Percentiles rank a stretch among this genome's conserved stretches.
Evolutionary conservation across 2,797 vertebrate genomes (phyloP).

Genomic region (Betta splendens): DNA sequence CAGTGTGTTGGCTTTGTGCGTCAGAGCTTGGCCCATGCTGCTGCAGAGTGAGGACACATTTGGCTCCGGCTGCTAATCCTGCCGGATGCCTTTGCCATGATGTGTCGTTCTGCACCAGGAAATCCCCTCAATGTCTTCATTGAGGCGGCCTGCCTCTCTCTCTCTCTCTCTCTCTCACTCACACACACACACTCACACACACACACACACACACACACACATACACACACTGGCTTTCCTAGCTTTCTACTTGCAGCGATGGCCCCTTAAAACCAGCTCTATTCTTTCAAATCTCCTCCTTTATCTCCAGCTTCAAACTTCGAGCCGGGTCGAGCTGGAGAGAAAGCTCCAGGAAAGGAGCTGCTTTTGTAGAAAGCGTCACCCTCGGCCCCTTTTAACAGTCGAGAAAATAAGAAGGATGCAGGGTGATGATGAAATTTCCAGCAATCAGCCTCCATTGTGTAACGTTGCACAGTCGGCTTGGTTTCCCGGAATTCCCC

Average conservation of each 20-base stretch:
- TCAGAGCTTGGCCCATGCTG: constrained; percentile 40
- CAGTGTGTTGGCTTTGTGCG: constrained; percentile 32
- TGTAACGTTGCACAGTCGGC: constrained; percentile 55
- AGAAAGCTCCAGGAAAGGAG: background rate
- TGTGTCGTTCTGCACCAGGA: constrained; percentile 77
- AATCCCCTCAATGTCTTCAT: constrained; percentile 80
- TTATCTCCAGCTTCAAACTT: constrained; percentile 2
- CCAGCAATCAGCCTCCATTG: constrained; percentile 70
- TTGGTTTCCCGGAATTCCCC: constrained; percentile 70
- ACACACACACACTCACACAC: too few species aligned
- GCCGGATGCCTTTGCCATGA: constrained; percentile 79
- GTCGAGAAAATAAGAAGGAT: constrained; percentile 32
- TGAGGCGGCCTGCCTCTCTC: constrained; percentile 54
- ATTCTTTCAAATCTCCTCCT: constrained; percentile 6
- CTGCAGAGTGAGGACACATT: constrained; percentile 66
- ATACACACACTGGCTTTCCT: constrained; percentile 25
- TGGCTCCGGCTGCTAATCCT: constrained; percentile 73
- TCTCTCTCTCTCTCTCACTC: too few species aligned
- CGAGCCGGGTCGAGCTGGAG: background rate
- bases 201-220: constrained; percentile 29
- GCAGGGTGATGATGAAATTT: constrained; percentile 73
- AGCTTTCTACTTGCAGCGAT: constrained; percentile 19
- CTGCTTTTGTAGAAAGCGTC: constrained; percentile 27
- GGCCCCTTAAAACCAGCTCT: constrained; percentile 18
- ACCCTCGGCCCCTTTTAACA: constrained; percentile 39